Base-by-base conservation (phyloP, 2,888 invertebrate species). In the Archips xylosteana region DNA sequence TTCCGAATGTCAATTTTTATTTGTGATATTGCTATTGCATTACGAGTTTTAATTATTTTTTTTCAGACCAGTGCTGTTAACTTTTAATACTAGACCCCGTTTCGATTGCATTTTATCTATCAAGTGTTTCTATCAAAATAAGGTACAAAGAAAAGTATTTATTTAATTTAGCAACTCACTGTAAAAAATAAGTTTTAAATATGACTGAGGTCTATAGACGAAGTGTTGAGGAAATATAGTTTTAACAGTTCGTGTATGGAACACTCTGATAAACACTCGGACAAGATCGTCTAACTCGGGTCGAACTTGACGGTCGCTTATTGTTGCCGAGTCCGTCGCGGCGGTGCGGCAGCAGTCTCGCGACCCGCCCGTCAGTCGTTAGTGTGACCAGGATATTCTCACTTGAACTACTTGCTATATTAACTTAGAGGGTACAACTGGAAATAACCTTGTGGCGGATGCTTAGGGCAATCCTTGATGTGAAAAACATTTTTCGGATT, bases 131-230 rank as follows among this genome's bases (percentile, higher is more conserved):
- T 86, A 86, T 87, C 83, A 82, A 80, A 85, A 74, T 90, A 91
- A 83, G 90, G 89, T 92, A 91, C 89, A 90, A 89, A 91, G 82
- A 81, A 86, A 85, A 85, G 87, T 90, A 89, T 91, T 91, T 89
- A 88, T 89, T 88, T 85, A 83, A 79, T 85, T 87, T 86, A 87
- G 87, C 86, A 91, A 91, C 87, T 85, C 85, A 85, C 80, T 77
- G 74, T 81, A 82, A 82, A 77, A 80, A 82, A 79, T 79, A 45
- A 66, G 49, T 54, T 57, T 45, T 61, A 59, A 45, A 13, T 2
- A 23, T 54, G 54, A 54, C 54, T 54, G 54, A 10, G 15, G 5
- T 51, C 15, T 15, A 51, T 51, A n/a, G n/a, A 51, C 15, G 51
- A 51, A 51, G 4, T 51, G 51, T 15, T n/a, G n/a, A 6, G n/a